A percentile compares a stretch with the other conserved stretches of the same genome.
Evolutionary conservation across 2,888 invertebrate species (phyloP).

Genomic region (Sphinx pinastri): DNA sequence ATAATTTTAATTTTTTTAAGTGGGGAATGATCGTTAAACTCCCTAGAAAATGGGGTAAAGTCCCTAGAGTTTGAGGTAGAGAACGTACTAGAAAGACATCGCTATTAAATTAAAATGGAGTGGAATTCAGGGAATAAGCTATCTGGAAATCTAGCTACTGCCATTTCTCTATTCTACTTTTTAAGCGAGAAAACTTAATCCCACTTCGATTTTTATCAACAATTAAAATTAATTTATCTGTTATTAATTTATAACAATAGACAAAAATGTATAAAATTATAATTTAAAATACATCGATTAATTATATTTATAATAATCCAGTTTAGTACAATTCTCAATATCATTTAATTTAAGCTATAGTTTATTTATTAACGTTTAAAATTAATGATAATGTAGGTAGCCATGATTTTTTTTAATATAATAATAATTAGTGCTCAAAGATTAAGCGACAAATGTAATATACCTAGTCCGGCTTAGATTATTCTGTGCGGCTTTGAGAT

Average conservation of each 20-base stretch:
- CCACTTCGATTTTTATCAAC: constrained; percentile 17
- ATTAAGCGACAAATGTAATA: constrained; percentile 23
- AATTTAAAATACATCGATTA: constrained; percentile 17
- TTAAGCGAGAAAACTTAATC: background rate
- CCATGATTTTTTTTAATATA: constrained; percentile 19
- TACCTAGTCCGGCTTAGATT: constrained; percentile 21
- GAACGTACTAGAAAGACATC: no score
- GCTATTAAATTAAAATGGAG: no score
- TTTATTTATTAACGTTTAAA: constrained; percentile 14
- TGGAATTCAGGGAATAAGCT: no score
- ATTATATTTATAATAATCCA: constrained; percentile 12
- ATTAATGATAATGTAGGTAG: constrained; percentile 22
- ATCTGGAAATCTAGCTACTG: no score
- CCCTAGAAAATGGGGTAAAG: background rate
- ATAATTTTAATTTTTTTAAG: background rate
- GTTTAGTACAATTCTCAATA: constrained; percentile 11
- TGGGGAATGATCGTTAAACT: background rate
- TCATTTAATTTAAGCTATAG: constrained; percentile 25
- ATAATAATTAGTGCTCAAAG: constrained; percentile 29
- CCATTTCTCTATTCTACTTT: background rate
- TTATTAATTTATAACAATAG: constrained; percentile 12
- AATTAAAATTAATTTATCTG: background rate
- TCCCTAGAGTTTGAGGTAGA: no score
- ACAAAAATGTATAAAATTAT: background rate
- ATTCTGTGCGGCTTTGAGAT: constrained; percentile 9